Percentiles rank a stretch among this genome's conserved stretches.
Evolutionary conservation across 2,797 vertebrate genomes (phyloP).

Genomic region (Catostomus latipinnis): DNA sequence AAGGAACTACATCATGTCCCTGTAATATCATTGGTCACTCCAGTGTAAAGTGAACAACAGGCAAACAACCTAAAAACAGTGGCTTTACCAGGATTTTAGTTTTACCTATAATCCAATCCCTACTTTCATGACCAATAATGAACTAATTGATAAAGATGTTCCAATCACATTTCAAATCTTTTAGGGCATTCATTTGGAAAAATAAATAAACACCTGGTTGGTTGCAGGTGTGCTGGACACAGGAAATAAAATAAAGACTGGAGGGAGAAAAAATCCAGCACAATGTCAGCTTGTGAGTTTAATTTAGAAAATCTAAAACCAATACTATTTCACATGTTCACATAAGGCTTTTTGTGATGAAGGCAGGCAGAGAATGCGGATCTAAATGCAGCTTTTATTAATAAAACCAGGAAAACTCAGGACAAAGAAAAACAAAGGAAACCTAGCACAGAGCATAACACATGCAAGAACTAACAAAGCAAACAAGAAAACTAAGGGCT

Average conservation of each 20-base stretch:
- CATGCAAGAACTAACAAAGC: too few relatives aligned
- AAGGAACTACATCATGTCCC: not conserved
- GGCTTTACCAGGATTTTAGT: conserved; percentile 35
- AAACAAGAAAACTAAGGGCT: too few relatives aligned
- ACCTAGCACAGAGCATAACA: too few relatives aligned
- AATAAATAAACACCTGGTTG: too few relatives aligned
- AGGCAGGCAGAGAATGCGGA: too few relatives aligned
- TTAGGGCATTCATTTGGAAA: conserved; percentile 7
- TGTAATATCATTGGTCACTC: not conserved
- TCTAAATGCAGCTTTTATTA: too few relatives aligned
- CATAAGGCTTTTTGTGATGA: not conserved
- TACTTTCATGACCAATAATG: conserved; percentile 10
- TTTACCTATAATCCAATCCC: conserved; percentile 46
- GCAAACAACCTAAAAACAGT: conserved; percentile 41
- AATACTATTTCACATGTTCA: not conserved
- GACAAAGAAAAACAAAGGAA: too few relatives aligned
- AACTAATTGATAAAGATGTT: conserved; percentile 40
- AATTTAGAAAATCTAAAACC: not conserved
- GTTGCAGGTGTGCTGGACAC: too few relatives aligned
- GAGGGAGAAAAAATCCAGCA: too few relatives aligned
- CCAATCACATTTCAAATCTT: not conserved
- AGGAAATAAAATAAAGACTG: too few relatives aligned
- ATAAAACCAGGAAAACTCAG: too few relatives aligned
- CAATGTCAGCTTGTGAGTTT: too few relatives aligned
- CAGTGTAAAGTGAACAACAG: conserved; percentile 31